Evolutionary conservation across 2,888 invertebrate genomes (phyloP).

Genomic region (Limnephilus auricula): DNA sequence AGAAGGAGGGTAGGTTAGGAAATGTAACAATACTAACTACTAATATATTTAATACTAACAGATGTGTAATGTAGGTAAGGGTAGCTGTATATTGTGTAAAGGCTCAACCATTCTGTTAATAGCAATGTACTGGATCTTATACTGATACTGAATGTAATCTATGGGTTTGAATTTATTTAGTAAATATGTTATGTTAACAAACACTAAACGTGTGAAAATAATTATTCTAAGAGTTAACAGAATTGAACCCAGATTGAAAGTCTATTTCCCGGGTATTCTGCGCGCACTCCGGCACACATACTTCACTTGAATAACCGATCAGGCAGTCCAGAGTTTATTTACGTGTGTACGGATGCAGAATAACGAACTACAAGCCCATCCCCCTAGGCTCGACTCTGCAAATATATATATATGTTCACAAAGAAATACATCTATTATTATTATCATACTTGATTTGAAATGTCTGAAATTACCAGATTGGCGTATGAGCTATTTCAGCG

Average conservation of each 20-base stretch:
- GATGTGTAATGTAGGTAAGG: no score
- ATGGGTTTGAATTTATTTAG: no score
- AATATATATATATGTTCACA: neutral
- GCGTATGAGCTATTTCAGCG: neutral
- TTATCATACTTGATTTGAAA: neutral
- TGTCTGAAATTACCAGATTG: neutral
- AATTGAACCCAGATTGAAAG: neutral
- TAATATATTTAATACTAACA: no score
- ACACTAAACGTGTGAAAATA: neutral
- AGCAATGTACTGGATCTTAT: no score
- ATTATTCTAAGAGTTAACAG: neutral
- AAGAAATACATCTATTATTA: neutral
- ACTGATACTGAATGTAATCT: no score
- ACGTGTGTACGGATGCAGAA: slow-evolving; percentile 2
- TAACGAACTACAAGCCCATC: neutral
- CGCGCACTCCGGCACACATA: neutral
- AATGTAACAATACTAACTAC: no score
- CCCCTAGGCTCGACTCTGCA: neutral
- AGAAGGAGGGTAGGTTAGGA: no score
- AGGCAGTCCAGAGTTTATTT: slow-evolving; percentile 11
- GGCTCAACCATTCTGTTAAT: no score
- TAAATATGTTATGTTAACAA: neutral
- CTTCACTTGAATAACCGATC: slow-evolving; percentile 19
- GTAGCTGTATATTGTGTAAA: no score
- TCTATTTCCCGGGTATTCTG: neutral